Evolutionary conservation across 1,140 invertebrate genomes (phyloP).

Genomic region (Patella vulgata): DNA sequence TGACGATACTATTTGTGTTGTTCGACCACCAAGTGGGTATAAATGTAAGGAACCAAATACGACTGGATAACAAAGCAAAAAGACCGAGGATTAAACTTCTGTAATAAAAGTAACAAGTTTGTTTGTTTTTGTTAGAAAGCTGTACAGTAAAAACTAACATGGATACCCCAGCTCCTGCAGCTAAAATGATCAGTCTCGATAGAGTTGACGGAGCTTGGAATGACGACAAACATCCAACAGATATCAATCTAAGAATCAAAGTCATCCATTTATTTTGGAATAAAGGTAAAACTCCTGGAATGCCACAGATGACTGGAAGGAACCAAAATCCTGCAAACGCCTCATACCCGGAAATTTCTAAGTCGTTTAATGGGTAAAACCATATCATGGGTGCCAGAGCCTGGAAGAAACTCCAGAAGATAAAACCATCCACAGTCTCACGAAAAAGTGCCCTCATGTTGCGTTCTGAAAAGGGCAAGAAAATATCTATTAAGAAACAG

Average conservation of each 20-base stretch:
- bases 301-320: slow-evolving; percentile 51
- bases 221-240: slow-evolving; percentile 51
- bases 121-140: slow-evolving; percentile 51
- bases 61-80: slow-evolving; percentile 48
- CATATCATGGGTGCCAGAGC: slow-evolving; percentile 66
- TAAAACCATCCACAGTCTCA: slow-evolving; percentile 40
- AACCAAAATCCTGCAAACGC: slow-evolving; percentile 58
- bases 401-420: slow-evolving; percentile 66
- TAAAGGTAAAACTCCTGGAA: slow-evolving; percentile 40
- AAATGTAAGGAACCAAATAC: slow-evolving; percentile 62
- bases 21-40: slow-evolving; percentile 63
- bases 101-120: slow-evolving; percentile 46
- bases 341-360: slow-evolving; percentile 67
- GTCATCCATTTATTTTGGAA: slow-evolving; percentile 49
- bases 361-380: slow-evolving; percentile 67
- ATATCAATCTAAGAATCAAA: slow-evolving; percentile 46
- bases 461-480: too few relatives aligned
- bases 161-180: slow-evolving; percentile 52
- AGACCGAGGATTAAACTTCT: slow-evolving; percentile 64
- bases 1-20: slow-evolving; percentile 50
- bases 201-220: slow-evolving; percentile 63
- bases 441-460: too few relatives aligned
- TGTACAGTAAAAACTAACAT: slow-evolving; percentile 55
- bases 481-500: too few relatives aligned
- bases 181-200: slow-evolving; percentile 50